Conservation (phyloP, 1,140 invertebrate species). For the Zaprionus taronus region DNA sequence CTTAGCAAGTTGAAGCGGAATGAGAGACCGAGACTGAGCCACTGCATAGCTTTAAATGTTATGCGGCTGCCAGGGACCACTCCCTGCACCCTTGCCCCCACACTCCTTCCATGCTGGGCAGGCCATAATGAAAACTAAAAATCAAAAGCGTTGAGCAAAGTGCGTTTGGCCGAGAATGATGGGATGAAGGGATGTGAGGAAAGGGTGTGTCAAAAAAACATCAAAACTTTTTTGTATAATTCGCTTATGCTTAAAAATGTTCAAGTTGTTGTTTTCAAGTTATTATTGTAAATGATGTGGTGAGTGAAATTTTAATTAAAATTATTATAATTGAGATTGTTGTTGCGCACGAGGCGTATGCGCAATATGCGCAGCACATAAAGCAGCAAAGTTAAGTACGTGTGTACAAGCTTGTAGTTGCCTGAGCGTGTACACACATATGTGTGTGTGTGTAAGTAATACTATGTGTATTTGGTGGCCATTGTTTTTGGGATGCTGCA, state of each 20-base stretch:
- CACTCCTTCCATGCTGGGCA: neutral
- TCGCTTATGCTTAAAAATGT: constrained; percentile 80
- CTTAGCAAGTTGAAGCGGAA: constrained; percentile 67
- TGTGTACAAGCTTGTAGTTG: constrained; percentile 16
- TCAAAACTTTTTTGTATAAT: constrained; percentile 81
- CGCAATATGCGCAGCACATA: constrained; percentile 32
- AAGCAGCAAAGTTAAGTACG: constrained; percentile 11
- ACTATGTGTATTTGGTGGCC: constrained; percentile 3
- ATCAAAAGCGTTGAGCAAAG: constrained; percentile 58
- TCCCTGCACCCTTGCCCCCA: neutral
- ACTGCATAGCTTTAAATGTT: constrained; percentile 71
- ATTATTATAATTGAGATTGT: constrained; percentile 76
- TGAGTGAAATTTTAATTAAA: constrained; percentile 75
- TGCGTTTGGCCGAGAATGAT: constrained; percentile 36
- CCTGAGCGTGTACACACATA: constrained; percentile 19
- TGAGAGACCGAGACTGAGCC: constrained; percentile 33
- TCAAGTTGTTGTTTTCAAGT: constrained; percentile 62
- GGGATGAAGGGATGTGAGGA: neutral
- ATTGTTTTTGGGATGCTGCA: constrained; percentile 23
- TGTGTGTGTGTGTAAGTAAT: constrained; percentile 33
- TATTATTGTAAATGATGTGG: constrained; percentile 48
- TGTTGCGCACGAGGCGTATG: constrained; percentile 30
- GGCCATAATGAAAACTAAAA: constrained; percentile 77
- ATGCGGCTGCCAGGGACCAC: constrained; percentile 47
- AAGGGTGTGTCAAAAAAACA: constrained; percentile 53